phyloP scores from a whole-genome alignment of 2,888 invertebrate genomes.

The Baronia brevicornis region DNA sequence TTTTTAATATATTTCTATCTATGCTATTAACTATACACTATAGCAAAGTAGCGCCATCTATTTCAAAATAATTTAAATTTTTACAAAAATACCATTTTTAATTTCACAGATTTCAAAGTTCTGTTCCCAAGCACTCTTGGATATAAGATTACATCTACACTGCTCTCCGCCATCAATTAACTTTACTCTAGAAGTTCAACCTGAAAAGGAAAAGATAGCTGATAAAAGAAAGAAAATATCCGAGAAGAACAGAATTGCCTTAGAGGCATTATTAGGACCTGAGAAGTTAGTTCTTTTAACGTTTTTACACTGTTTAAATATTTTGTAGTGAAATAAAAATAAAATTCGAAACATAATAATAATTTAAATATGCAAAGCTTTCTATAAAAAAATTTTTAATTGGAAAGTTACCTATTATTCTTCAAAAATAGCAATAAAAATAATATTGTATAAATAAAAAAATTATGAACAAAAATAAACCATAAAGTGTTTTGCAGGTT shows the following conservation, averaged over 20 bases:
- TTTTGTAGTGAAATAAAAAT: not conserved
- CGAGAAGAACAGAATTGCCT: slow-evolving; percentile 44
- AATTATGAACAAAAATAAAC: no score
- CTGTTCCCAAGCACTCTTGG: slow-evolving; percentile 48
- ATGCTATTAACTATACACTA: no score
- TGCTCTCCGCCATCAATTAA: slow-evolving; percentile 55
- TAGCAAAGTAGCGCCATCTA: no score
- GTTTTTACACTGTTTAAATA: not conserved
- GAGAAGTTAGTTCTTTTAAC: slow-evolving; percentile 39
- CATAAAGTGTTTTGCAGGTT: slow-evolving; percentile 35
- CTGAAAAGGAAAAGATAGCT: slow-evolving; percentile 22
- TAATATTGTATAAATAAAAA: no score
- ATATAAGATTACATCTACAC: slow-evolving; percentile 57
- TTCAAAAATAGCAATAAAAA: no score
- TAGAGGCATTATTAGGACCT: slow-evolving; percentile 42
- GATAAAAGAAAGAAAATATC: slow-evolving; percentile 42
- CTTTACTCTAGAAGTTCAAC: slow-evolving; percentile 35
- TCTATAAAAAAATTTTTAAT: not conserved
- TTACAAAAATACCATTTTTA: no score
- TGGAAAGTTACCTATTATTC: not conserved
- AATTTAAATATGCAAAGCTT: not conserved
- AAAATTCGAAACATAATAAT: slow-evolving; percentile 6
- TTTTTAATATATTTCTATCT: no score
- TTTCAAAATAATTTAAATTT: no score
- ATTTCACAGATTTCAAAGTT: slow-evolving; percentile 48